Conservation (phyloP, 2,113 vertebrate genomes). For the Aviceda subcristata region DNA sequence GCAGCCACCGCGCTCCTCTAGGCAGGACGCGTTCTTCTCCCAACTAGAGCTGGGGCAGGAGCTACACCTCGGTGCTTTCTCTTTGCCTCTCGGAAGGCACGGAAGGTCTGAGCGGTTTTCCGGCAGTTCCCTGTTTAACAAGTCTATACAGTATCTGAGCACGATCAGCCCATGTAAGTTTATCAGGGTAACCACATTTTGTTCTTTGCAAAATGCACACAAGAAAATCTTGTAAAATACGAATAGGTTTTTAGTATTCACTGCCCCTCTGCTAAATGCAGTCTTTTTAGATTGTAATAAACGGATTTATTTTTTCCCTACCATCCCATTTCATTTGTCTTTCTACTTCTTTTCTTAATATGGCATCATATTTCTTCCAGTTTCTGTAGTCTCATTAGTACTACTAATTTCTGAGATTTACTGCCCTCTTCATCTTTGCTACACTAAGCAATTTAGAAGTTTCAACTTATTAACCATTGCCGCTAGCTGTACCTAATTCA, state of each 20-base stretch:
- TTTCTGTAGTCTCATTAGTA: neutral
- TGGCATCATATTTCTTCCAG: neutral
- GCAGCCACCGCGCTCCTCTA: neutral
- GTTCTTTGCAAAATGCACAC: neutral
- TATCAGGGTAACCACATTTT: neutral
- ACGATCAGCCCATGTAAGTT: neutral
- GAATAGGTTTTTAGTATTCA: neutral
- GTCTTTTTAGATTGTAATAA: neutral
- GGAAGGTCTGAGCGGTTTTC: neutral
- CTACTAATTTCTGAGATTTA: neutral
- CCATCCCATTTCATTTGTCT: neutral
- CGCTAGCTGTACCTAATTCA: neutral
- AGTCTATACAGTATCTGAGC: neutral
- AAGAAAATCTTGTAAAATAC: neutral
- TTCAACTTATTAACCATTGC: neutral
- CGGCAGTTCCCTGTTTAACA: neutral
- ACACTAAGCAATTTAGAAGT: neutral
- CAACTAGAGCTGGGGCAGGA: neutral
- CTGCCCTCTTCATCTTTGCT: neutral
- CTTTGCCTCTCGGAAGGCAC: neutral
- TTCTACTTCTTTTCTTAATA: neutral
- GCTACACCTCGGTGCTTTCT: neutral
- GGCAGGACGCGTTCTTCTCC: rapidly evolving
- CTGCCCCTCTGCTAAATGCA: neutral
- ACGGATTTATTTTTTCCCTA: neutral